A percentile compares a stretch with the other conserved stretches of the same genome.
Evolutionary conservation across 2,797 vertebrate genomes (phyloP).

Genomic region (Brotula barbata): DNA sequence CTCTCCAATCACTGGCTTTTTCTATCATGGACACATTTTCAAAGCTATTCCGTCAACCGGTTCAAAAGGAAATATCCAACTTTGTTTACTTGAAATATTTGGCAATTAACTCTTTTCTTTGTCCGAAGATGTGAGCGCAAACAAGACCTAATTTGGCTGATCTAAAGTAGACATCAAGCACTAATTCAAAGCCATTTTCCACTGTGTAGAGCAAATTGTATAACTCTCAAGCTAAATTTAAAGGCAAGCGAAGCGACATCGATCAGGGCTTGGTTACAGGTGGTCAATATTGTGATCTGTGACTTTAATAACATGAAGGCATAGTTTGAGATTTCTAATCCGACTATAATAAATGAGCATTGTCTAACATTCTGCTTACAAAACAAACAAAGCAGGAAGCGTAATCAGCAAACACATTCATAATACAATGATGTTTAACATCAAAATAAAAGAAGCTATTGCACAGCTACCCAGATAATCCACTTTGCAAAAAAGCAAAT

Average conservation of each 20-base stretch:
- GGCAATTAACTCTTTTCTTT: conserved; percentile 43
- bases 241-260: conserved; percentile 77
- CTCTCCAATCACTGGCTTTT: conserved; percentile 45
- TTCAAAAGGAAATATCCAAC: conserved; percentile 36
- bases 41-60: conserved; percentile 26
- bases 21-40: conserved; percentile 40
- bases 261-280: conserved; percentile 52
- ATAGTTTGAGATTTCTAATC: conserved; percentile 51
- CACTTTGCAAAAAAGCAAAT: conserved; percentile 78
- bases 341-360: conserved; percentile 55
- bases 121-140: conserved; percentile 54
- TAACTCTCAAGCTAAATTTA: conserved; percentile 58
- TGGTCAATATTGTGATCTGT: conserved; percentile 42
- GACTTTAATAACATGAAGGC: conserved; percentile 60
- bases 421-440: conserved; percentile 70
- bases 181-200: conserved; percentile 63
- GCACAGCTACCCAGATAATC: conserved; percentile 81
- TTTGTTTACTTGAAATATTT: conserved; percentile 52
- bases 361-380: conserved; percentile 49
- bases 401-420: conserved; percentile 48
- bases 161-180: conserved; percentile 45
- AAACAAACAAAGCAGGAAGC: conserved; percentile 52
- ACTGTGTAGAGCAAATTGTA: conserved; percentile 48
- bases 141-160: conserved; percentile 72
- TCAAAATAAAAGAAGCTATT: conserved; percentile 77